A percentile compares a stretch with the other conserved stretches of the same genome.
These are phyloP conservation scores for Calephelis nemesis DNA, from an alignment of 1,140 invertebrate genomes.

Conservation along the genomic window DNA sequence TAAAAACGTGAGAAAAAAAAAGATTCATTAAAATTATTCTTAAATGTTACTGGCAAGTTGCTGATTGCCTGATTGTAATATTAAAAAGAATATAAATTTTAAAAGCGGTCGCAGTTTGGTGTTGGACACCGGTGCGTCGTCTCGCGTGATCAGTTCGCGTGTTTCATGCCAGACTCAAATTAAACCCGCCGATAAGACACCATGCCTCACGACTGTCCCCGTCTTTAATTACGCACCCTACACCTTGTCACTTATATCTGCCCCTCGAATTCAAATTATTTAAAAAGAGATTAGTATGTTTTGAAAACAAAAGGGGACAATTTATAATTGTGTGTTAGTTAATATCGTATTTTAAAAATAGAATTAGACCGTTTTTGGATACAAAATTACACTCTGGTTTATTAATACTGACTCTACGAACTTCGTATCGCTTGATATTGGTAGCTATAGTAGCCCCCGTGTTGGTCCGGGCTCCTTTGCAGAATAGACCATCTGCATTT, in stretches of 20 bases:
- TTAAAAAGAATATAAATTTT: conserved; percentile 53
- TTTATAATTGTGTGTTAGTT: neutral
- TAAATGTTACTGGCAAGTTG: conserved; percentile 36
- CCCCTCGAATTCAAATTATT: conserved; percentile 55
- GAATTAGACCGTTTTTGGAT: no score
- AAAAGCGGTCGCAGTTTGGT: conserved; percentile 36
- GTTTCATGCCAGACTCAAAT: conserved; percentile 68
- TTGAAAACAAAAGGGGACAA: conserved; percentile 24
- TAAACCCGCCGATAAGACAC: conserved; percentile 68
- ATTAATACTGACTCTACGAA: no score
- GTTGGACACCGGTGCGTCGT: conserved; percentile 42
- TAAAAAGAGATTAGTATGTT: conserved; percentile 37
- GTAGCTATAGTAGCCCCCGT: no score
- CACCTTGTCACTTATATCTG: conserved; percentile 54
- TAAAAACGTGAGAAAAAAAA: conserved; percentile 11
- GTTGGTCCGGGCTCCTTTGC: no score
- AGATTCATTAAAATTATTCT: conserved; percentile 24
- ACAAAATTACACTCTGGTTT: no score
- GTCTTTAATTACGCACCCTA: conserved; percentile 72
- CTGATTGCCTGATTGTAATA: conserved; percentile 42
- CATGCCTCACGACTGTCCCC: conserved; percentile 60
- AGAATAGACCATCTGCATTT: no score
- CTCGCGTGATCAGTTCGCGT: conserved; percentile 67
- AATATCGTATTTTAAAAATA: no score
- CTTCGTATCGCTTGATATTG: no score